Conservation (phyloP, 2,888 invertebrate genomes). For the Patella pellucida region DNA sequence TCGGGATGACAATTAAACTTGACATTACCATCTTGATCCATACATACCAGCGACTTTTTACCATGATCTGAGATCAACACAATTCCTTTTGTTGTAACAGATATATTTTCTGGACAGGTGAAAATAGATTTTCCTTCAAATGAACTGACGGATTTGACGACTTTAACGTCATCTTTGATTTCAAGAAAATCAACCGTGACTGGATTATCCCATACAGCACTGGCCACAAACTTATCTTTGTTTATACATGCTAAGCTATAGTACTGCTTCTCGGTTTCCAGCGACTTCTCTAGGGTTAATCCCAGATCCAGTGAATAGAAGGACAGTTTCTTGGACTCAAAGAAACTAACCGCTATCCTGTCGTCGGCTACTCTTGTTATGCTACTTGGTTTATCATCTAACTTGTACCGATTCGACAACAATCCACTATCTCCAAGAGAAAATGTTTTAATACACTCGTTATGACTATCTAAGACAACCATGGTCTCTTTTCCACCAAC, state of each 20-base stretch:
- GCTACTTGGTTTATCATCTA: not conserved
- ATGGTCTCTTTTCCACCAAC: not conserved
- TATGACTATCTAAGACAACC: not conserved
- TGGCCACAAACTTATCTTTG: not conserved
- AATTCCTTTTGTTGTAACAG: not conserved
- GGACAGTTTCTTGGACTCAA: not conserved
- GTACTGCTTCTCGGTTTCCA: conserved; percentile 3
- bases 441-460: not conserved
- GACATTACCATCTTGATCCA: not conserved
- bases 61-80: not conserved
- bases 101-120: conserved; percentile 1
- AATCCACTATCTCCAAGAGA: not conserved
- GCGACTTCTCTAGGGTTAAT: not conserved
- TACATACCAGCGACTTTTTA: not conserved
- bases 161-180: not conserved
- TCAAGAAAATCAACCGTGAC: not conserved
- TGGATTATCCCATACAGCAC: conserved; percentile 1
- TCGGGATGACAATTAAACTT: not conserved
- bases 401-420: not conserved
- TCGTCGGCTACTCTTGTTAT: not conserved
- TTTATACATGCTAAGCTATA: not conserved
- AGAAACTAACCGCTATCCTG: not conserved
- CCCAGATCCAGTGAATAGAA: not conserved
- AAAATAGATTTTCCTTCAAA: not conserved
- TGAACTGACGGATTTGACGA: not conserved